phyloP scores from a whole-genome alignment of 2,888 invertebrate species.

The Drosophila paracracens region DNA sequence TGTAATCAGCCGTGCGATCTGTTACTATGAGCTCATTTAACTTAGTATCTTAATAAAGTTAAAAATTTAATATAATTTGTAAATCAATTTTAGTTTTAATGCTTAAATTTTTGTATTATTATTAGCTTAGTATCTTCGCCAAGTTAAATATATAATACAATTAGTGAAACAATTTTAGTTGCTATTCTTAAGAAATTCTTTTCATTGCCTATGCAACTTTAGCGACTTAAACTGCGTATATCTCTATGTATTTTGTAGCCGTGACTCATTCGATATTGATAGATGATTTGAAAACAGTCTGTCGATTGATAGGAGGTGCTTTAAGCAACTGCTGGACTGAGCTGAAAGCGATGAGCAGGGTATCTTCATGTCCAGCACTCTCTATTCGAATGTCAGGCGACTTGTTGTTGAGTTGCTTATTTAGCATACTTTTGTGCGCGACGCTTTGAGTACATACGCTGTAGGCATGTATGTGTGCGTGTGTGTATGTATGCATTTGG shows the following conservation, averaged over 20 bases:
- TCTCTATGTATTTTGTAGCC: background rate
- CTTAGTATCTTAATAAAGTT: background rate
- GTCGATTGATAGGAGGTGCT: background rate
- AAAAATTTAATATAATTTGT: background rate
- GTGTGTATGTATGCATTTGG: slow-evolving; percentile 6
- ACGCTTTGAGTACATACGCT: slow-evolving; percentile 20
- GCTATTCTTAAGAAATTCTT: background rate
- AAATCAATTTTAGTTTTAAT: background rate
- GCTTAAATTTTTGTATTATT: too few species aligned
- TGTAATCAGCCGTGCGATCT: slow-evolving; percentile 3
- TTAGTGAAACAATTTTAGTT: background rate
- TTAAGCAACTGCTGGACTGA: background rate
- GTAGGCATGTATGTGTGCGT: slow-evolving; percentile 26
- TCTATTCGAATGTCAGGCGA: too few species aligned
- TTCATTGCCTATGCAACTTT: background rate
- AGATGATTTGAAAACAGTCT: background rate
- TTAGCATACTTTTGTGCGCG: slow-evolving; percentile 70
- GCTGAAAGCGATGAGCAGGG: background rate
- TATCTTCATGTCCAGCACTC: background rate
- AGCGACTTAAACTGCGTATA: background rate
- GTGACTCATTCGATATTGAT: background rate
- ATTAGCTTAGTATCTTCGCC: background rate
- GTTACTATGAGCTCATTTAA: background rate
- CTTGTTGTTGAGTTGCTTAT: slow-evolving; percentile 68
- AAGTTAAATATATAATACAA: background rate